These are phyloP conservation scores for Heliornis fulica DNA, from an alignment of 2,113 vertebrate species.

Conservation along the genomic window DNA sequence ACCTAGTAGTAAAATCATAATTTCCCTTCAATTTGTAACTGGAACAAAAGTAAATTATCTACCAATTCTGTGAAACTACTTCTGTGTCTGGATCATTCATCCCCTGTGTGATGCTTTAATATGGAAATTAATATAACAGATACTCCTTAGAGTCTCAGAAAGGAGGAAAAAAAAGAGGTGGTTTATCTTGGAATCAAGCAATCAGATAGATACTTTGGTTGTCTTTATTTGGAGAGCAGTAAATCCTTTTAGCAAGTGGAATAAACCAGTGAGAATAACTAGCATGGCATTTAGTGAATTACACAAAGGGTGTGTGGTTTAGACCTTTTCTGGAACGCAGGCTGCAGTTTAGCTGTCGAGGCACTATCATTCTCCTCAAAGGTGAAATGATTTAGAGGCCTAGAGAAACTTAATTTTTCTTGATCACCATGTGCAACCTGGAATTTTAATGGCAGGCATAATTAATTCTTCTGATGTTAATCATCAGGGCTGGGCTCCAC, in stretches of 20 bases:
- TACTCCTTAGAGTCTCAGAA: constrained; percentile 38
- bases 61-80: constrained; percentile 13
- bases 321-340: constrained; percentile 74
- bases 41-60: constrained; percentile 49
- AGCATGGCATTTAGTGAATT: constrained; percentile 69
- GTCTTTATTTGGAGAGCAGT: constrained; percentile 56
- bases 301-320: constrained; percentile 76
- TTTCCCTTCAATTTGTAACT: constrained; percentile 60
- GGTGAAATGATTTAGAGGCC: constrained; percentile 99
- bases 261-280: constrained; percentile 61
- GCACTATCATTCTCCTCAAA: constrained; percentile 94
- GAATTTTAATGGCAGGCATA: constrained; percentile 99
- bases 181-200: constrained; percentile 21
- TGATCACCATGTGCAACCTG: constrained; percentile 99
- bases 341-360: constrained; percentile 86
- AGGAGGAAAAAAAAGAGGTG: not conserved
- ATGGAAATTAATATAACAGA: constrained; percentile 58
- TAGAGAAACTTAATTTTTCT: constrained; percentile 99
- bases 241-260: constrained; percentile 59
- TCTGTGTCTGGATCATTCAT: constrained; percentile 44
- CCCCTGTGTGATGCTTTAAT: constrained; percentile 13
- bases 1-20: constrained; percentile 37
- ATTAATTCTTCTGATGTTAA: constrained; percentile 99
- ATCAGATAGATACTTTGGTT: not conserved
- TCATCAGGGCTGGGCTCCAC: constrained; percentile 99